Base-by-base conservation (phyloP, 2,113 vertebrate genomes). In the Lycaon pictus region DNA sequence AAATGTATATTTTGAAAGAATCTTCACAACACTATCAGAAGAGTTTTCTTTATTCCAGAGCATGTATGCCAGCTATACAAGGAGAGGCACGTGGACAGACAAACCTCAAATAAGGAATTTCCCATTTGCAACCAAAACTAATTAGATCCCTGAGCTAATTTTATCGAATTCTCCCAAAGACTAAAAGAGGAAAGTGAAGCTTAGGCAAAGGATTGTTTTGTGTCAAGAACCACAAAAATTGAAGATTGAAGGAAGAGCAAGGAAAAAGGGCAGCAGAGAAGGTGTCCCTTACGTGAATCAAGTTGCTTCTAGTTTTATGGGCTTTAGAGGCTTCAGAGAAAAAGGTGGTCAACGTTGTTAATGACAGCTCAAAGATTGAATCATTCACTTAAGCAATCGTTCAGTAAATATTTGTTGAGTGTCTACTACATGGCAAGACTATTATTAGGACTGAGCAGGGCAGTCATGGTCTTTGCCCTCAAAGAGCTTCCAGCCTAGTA, bases 1-100 rank as follows among this genome's bases (percentile, higher is more conserved):
- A 97, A 97, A 88, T 79, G 6, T 32, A 72, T 43, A 77, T 86
- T 96, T 88, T 91, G 63, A 48, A 82, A 77, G 22, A 93, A 79
- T 43, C 19, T 63, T 95, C 77, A 93, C 82, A 90, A 29, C 20
- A 12, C 55, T 65, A 56, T 60, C 37, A 22, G 53, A 88, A 37
- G 72, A 87, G 20, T 16, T 77, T 84, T 95, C 71, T 95, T 97
- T 95, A 91, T 69, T 58, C 62, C 32, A 83, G 51, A 90, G 35
- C 58, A 81, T 62, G n/a, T 25, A 9, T 6, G 55, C 63, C 35
- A 76, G 43, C 65, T 88, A 62, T 3, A 67, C 1, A 1, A 97
- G 72, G 7, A 90, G 13, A 90, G 23, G 19, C 7, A 15, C 13
- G 12, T 37, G 7, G 48, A 79, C 19, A 79, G 72, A 65, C 12